Conservation (phyloP, 1,140 invertebrate genomes). For the Vanessa atalanta region DNA sequence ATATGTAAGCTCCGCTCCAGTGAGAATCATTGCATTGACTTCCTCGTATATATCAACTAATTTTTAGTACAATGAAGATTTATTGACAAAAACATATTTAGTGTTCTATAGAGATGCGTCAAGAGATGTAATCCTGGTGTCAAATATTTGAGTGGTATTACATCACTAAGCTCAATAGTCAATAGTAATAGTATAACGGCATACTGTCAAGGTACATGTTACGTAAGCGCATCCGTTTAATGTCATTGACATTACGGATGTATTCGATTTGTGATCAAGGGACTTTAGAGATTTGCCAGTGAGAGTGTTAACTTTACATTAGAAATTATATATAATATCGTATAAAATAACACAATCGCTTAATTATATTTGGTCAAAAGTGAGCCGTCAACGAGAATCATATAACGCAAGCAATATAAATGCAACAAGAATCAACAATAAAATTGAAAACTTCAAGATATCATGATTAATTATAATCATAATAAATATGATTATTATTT, state of each 20-base stretch:
- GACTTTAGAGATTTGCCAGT: slow-evolving; percentile 55
- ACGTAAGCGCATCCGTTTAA: slow-evolving; percentile 68
- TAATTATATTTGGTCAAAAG: no score
- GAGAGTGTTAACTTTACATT: slow-evolving; percentile 52
- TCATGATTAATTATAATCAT: no score
- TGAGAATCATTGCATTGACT: slow-evolving; percentile 35
- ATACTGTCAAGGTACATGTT: slow-evolving; percentile 75
- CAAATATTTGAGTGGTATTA: slow-evolving; percentile 49
- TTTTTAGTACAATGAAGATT: slow-evolving; percentile 30
- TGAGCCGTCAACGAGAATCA: no score
- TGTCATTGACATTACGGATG: slow-evolving; percentile 77
- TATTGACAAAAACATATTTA: slow-evolving; percentile 20
- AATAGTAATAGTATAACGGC: slow-evolving; percentile 42
- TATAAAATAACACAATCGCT: no score
- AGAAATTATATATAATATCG: neutral
- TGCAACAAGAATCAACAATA: no score
- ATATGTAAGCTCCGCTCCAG: slow-evolving; percentile 48
- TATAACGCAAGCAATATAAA: no score
- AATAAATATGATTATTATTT: no score
- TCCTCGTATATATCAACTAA: slow-evolving; percentile 37
- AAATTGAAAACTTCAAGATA: no score
- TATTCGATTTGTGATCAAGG: slow-evolving; percentile 60
- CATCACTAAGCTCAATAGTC: slow-evolving; percentile 55
- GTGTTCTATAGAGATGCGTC: slow-evolving; percentile 28
- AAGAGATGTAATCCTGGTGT: slow-evolving; percentile 35